Conservation (phyloP, 2,888 invertebrate species). For the Melanchra persicariae region DNA sequence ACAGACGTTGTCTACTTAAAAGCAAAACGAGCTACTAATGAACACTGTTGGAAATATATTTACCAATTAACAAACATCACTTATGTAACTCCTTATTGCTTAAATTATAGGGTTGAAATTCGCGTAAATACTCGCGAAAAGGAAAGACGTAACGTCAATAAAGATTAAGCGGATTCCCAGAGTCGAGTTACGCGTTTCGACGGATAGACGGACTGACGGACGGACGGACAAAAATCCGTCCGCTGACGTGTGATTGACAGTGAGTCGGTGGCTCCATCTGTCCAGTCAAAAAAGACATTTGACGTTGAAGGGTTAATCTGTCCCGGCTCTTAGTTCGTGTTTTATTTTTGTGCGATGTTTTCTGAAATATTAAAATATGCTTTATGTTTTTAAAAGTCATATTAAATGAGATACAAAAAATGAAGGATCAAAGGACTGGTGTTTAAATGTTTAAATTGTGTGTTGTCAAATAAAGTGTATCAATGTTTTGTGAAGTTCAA, state of each 20-base stretch:
- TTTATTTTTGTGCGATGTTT: conserved; percentile 58
- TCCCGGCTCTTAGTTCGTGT: conserved; percentile 49
- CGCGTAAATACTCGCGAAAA: conserved; percentile 40
- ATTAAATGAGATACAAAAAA: conserved; percentile 29
- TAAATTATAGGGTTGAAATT: conserved; percentile 37
- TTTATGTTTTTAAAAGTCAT: conserved; percentile 35
- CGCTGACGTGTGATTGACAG: conserved; percentile 81
- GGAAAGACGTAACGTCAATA: conserved; percentile 75
- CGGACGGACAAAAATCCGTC: conserved; percentile 76
- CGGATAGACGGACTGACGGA: conserved; percentile 76
- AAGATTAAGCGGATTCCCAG: conserved; percentile 81
- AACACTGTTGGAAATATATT: conserved; percentile 70
- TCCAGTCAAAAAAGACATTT: conserved; percentile 63
- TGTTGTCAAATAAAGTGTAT: conserved; percentile 14
- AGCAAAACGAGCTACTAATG: conserved; percentile 82
- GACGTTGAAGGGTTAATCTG: conserved; percentile 72
- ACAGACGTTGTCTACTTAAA: conserved; percentile 80
- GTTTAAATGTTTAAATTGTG: conserved; percentile 1
- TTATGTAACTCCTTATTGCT: background rate
- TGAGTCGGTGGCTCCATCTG: conserved; percentile 67
- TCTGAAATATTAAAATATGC: conserved; percentile 42
- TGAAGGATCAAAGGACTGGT: conserved; percentile 3
- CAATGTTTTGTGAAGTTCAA: background rate
- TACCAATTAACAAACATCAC: conserved; percentile 41
- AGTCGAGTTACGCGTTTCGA: conserved; percentile 73